Percentiles rank a stretch among this genome's conserved stretches.
These are phyloP conservation scores for Guaruba guarouba DNA, from an alignment of 2,113 vertebrate genomes.

Conservation along the genomic window DNA sequence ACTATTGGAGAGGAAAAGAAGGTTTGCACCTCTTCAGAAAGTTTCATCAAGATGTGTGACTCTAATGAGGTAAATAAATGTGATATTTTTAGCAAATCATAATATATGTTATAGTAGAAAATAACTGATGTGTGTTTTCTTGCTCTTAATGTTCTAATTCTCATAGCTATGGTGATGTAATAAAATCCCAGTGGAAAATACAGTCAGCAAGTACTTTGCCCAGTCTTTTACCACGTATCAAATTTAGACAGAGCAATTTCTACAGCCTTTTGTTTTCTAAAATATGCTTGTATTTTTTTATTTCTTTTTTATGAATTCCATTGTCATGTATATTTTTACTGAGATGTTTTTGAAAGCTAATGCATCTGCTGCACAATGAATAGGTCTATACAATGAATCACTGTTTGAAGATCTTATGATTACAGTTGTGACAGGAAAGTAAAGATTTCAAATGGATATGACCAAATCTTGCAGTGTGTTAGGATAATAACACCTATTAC, in stretches of 20 bases:
- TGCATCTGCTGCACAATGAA: not conserved
- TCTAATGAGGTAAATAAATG: slow-evolving; percentile 87
- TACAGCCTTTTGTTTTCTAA: not conserved
- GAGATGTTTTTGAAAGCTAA: not conserved
- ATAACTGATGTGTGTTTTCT: not conserved
- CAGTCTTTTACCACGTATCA: not conserved
- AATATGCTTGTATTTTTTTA: not conserved
- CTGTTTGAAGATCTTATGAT: not conserved
- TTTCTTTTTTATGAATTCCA: not conserved
- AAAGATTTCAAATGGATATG: not conserved
- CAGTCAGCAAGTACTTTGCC: not conserved
- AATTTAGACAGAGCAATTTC: not conserved
- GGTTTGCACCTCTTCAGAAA: slow-evolving; percentile 89
- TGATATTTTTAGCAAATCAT: not conserved
- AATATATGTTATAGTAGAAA: not conserved
- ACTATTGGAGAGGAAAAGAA: slow-evolving; percentile 90
- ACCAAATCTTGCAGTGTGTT: not conserved
- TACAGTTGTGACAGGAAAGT: not conserved
- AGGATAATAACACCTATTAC: not conserved
- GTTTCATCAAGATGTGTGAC: slow-evolving; percentile 93
- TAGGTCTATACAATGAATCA: not conserved
- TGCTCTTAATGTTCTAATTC: not conserved
- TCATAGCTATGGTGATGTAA: not conserved
- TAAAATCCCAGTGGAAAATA: not conserved
- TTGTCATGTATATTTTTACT: not conserved